phyloP scores from a whole-genome alignment of 2,113 vertebrate species.

The Chloropsis hardwickii region DNA sequence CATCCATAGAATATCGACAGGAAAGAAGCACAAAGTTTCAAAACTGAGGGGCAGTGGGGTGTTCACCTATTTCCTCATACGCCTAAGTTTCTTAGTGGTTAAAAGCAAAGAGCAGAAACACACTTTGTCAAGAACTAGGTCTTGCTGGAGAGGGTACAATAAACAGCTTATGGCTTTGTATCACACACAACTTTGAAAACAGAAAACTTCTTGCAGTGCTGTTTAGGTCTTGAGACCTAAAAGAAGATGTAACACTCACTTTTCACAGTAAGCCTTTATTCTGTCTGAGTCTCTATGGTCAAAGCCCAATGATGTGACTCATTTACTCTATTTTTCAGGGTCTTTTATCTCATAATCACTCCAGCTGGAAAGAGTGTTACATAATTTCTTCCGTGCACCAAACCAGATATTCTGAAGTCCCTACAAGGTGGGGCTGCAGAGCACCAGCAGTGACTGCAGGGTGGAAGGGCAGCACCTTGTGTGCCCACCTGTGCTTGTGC shows the following conservation, averaged over 20 bases:
- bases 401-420: not conserved
- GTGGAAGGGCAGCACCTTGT: not conserved
- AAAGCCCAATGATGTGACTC: not conserved
- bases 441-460: not conserved
- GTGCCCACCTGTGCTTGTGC: not conserved
- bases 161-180: not conserved
- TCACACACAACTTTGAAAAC: not conserved
- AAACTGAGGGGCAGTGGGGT: not conserved
- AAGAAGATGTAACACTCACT: not conserved
- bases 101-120: not conserved
- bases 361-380: not conserved
- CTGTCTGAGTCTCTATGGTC: not conserved
- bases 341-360: constrained; percentile 5
- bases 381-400: not conserved
- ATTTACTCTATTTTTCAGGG: not conserved
- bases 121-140: not conserved
- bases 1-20: not conserved
- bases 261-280: not conserved
- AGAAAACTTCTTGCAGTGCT: not conserved
- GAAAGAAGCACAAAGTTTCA: not conserved
- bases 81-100: not conserved
- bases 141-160: not conserved
- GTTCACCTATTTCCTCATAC: not conserved
- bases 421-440: not conserved
- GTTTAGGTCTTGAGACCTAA: not conserved